Base-by-base conservation (phyloP, 2,888 invertebrate genomes). In the Ashinkailepas kermadecensis region DNA sequence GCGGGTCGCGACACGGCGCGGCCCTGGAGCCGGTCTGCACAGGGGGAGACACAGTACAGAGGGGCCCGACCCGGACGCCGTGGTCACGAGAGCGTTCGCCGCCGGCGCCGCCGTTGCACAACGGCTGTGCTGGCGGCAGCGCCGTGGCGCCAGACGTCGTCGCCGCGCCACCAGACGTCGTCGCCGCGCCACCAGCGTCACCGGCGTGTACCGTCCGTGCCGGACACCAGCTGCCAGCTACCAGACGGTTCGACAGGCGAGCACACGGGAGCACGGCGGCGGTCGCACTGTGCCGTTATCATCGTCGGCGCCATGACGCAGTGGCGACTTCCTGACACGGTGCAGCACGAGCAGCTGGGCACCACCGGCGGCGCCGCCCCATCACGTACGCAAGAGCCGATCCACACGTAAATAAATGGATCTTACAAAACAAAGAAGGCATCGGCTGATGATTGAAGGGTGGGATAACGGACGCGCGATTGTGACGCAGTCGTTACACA, bases 21-120 rank as follows among this genome's bases (percentile, higher is more conserved):
- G 70, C 70, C 70, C 23, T 13, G 7, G 12, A 39, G 70, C 70
- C 70, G 70, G 39, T 39, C 70, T 70, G 70, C 70, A 70, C 23
- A 23, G 70, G 70, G 70, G 70, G 70, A 70, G 70, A 70, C 70
- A 39, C 70, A 39, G 70, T 70, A 39, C 70, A 70, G 70, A 39
- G 70, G 70, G 25, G 70, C 70, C 70, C 70, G 23, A 39, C 39
- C 70, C 39, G 70, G 70, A 39, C 70, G 23, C 70, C 39, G 70
- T 25, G 7, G 4, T 39, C 39, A 39, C 25, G 23, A 25, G 23
- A 25, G 23, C 23, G 23, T 9, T 23, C 67, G 23, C 11, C 25
- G 23, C 67, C 67, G 67, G 67, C 23, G 39, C 39, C 39, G 39
- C 39, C 39, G 39, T 39, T 39, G 39, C 39, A 39, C 39, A 39